These are phyloP conservation scores for Ptychodera flava DNA, from an alignment of 35 echinoderm and acorn worm genomes.

Conservation along the genomic window DNA sequence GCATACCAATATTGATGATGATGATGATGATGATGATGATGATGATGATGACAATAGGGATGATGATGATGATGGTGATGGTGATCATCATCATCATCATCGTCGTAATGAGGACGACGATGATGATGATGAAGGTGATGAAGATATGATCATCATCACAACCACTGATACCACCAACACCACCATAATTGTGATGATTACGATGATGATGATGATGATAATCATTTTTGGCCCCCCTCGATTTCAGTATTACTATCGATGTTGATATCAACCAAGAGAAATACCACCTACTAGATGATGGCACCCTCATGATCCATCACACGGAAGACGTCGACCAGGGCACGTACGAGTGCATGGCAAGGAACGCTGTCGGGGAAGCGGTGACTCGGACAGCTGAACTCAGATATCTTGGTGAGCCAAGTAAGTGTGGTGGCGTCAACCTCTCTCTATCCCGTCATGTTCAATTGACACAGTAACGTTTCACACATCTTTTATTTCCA, in stretches of 20 bases:
- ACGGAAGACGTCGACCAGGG: slow-evolving; percentile 76
- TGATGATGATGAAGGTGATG: no score
- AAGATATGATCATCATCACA: no score
- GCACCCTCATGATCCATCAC: slow-evolving; percentile 92
- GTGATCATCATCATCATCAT: no score
- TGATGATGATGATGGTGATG: no score
- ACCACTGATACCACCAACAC: no score
- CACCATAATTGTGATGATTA: no score
- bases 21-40: no score
- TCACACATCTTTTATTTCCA: background rate
- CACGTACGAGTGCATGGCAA: slow-evolving; percentile 89
- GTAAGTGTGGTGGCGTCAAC: slow-evolving; percentile 40
- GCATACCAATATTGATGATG: no score
- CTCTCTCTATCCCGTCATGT: background rate
- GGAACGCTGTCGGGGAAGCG: slow-evolving; percentile 85
- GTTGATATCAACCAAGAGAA: slow-evolving; percentile 14
- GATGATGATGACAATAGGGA: no score
- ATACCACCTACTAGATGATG: slow-evolving; percentile 77
- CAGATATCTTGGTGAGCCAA: slow-evolving; percentile 76
- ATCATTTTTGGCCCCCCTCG: no score
- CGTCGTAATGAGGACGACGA: no score
- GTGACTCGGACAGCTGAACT: slow-evolving; percentile 52
- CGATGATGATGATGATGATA: no score
- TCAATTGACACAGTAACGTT: background rate
- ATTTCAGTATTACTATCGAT: background rate